Evolutionary conservation across 2,888 invertebrate genomes (phyloP), one percentile per base, ranked within the genome.

Genomic region (Calliopum simillimum): DNA sequence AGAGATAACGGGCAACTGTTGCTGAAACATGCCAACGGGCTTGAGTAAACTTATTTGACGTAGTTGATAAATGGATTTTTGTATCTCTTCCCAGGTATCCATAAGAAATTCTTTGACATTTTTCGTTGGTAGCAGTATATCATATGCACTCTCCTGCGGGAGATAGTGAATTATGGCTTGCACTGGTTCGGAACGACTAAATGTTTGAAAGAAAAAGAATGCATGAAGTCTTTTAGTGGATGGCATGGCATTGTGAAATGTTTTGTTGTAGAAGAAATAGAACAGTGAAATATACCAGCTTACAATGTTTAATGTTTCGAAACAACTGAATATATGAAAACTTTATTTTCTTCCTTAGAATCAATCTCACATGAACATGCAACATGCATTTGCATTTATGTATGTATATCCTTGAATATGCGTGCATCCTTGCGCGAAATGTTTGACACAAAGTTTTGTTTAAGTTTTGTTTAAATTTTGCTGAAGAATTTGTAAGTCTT

Each of bases 81-180:
- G 75, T 16, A 83, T 80, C 0, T 61, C 43, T 14, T 77, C 76
- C 5, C 80, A 64, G 11, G 76, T 76, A 2, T 74, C 75, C 13
- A 19, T 63, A 0, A 81, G 70, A 13, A 78, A 71, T 43, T 74
- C 69, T 8, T 77, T 69, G 2, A 76, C 72, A 5, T 78, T 78
- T 4, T 79, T 78, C 3, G 80, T 78, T 4, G 80, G 82, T 61
- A 83, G 77, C 12, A 82, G 70, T 2, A 71, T 4, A 41, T 83
- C 83, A 46, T 83, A 83, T 4, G 76, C 77, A 25, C 76, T 75
- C 55, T 77, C 74, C 25, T 79, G 75, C 16, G 84, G 84, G 21
- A 83, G 56, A 63, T 83, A 84, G 70, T 84, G 80, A 21, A 83
- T 72, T 33, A 84, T 74, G 0, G 80, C 82, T 12, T 77, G 75